Evolutionary conservation across 1,140 invertebrate species (phyloP), one percentile per base, ranked within the genome.

Genomic region (Halyomorpha halys): DNA sequence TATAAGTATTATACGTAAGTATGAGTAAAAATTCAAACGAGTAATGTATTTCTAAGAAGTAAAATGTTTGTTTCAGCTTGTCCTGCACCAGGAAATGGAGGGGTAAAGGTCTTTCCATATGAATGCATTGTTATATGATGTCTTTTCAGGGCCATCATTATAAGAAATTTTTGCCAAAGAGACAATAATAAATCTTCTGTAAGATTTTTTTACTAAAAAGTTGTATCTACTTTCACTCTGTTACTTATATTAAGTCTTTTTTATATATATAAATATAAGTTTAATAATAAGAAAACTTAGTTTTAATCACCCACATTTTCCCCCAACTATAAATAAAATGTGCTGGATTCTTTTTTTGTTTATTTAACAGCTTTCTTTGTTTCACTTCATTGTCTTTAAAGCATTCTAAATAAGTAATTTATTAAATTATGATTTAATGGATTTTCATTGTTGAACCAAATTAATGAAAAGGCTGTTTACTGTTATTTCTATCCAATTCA

Each of bases 61-160:
- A 49, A 49, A 3, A 6, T 49, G 47, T 49, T 34, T 59, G 25
- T 59, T 78, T 68, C 75, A 85, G 82, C 77, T 15, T 86, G 83
- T 70, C 81, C 82, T 11, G 76, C 73, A 16, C 72, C 76, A 25
- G 75, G 73, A 64, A 71, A 69, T 66, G 72, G 74, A 59, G 72
- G 74, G 27, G 76, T 77, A 34, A 76, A 77, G 67, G 72, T 79
- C 21, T 82, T 81, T 67, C 83, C 83, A n/a, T 82, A 83, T 68
- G 83, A 85, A 70, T 86, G 84, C 71, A 78, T 86, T 66, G 79
- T 84, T 51, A 85, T 85, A 72, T 86, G 73, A 82, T 67, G 59
- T 44, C 19, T 21, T 23, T 4, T 21, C 18, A 59, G 13, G 25
- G 25, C 16, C 18, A 23, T 54, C n/a, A 21, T 18, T 34, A 53